Base-by-base conservation (phyloP, 2,888 invertebrate genomes). In the Clusia tigrina region DNA sequence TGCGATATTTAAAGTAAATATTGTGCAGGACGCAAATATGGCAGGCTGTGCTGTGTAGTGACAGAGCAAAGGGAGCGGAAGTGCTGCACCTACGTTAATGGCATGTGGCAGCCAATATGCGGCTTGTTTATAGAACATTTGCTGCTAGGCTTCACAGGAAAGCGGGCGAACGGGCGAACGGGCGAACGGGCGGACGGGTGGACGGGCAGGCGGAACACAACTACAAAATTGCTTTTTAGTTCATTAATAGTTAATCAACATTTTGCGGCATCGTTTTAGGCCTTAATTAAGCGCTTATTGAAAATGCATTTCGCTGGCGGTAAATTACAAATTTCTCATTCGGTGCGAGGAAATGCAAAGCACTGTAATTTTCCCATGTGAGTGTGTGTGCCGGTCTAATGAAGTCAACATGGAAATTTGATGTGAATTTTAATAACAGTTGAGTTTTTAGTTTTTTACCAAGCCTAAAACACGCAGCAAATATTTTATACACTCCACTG, bases 201-300 rank as follows among this genome's bases (percentile, higher is more conserved):
- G 6, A 32, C 42, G n/a, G 3, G n/a, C 42, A 42, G n/a, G n/a
- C 9, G n/a, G n/a, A 15, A n/a, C n/a, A 15, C 3, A 15, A 17
- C n/a, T 17, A 42, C 42, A 46, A 60, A 60, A 60, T 60, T 60
- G 54, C 38, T 60, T 60, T 60, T 38, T 18, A 60, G 60, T 60
- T 60, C 53, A 60, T 60, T 60, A 60, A 60, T 54, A 60, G 53
- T 60, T 54, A 54, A 53, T 60, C 42, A 53, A 54, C 38, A 54
- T 42, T 54, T 38, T 54, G 54, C 38, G 54, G 54, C 54, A 54
- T 54, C 53, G 54, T 60, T 53, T 48, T 3, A 46, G 60, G 46
- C 46, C 54, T 53, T 60, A 54, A 60, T 60, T 54, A 42, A 60
- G 54, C 46, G 54, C 54, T 60, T 54, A 24, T 18, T 18, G 48